Conservation (phyloP, 2,797 vertebrate genomes). For the Erithacus rubecula region DNA sequence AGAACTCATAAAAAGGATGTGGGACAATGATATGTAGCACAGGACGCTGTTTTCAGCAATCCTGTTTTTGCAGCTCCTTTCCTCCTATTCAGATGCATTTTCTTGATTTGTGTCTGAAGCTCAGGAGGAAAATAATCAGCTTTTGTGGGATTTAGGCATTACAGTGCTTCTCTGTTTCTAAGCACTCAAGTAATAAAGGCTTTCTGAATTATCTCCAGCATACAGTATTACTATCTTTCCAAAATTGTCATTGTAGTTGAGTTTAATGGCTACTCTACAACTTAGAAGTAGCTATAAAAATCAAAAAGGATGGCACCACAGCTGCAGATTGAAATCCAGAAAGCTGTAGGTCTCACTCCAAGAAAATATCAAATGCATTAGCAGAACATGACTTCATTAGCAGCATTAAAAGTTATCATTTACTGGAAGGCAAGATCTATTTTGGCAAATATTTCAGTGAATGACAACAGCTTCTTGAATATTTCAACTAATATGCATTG, state of each 20-base stretch:
- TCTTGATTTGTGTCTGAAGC: neutral
- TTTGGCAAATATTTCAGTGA: constrained; percentile 1
- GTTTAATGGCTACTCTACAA: constrained; percentile 52
- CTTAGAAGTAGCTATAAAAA: constrained; percentile 20
- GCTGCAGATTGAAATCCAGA: constrained; percentile 16
- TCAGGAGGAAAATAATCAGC: constrained; percentile 43
- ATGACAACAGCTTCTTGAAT: neutral
- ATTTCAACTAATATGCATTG: neutral
- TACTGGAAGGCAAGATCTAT: constrained; percentile 7
- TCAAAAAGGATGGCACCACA: constrained; percentile 12
- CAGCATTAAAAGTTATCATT: constrained; percentile 37
- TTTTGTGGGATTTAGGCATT: constrained; percentile 52
- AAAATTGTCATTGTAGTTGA: neutral
- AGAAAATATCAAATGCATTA: constrained; percentile 57
- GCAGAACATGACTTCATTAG: constrained; percentile 51
- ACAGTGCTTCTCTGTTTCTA: constrained; percentile 19
- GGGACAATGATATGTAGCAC: neutral
- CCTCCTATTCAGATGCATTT: neutral
- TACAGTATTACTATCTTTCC: neutral
- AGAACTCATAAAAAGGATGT: neutral
- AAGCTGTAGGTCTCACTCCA: constrained; percentile 7
- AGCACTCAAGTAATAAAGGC: constrained; percentile 48
- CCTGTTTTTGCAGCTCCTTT: neutral
- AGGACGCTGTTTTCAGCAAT: neutral
- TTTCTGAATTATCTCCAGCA: constrained; percentile 24